A percentile compares a stretch with the other conserved stretches of the same genome.
Conservation (phyloP, 2,113 vertebrate species). For the Hucho hucho region DNA sequence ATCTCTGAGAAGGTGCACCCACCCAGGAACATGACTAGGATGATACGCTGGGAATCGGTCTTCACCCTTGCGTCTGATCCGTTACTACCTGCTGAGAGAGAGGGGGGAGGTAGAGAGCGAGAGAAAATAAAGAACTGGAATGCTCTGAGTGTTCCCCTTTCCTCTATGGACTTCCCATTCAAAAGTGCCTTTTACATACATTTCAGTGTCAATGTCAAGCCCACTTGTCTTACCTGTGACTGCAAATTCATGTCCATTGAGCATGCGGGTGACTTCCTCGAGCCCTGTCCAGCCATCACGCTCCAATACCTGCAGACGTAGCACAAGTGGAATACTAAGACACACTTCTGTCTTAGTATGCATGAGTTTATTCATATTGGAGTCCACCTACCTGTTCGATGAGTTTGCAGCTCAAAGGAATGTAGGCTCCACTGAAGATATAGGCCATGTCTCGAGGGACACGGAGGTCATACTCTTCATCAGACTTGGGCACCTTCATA, state of each 20-base stretch:
- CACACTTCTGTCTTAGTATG: neutral
- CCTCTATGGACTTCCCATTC: neutral
- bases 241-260: constrained; percentile 84
- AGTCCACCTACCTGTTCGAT: constrained; percentile 83
- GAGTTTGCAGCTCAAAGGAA: constrained; percentile 92
- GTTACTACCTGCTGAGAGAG: constrained; percentile 43
- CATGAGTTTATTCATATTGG: neutral
- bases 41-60: constrained; percentile 72
- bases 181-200: neutral
- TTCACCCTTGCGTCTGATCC: constrained; percentile 63
- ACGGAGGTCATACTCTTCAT: constrained; percentile 89
- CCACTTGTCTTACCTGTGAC: constrained; percentile 60
- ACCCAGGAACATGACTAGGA: constrained; percentile 89
- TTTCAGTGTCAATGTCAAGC: neutral
- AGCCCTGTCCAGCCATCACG: constrained; percentile 89
- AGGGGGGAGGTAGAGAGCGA: neutral
- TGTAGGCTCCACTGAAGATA: constrained; percentile 90
- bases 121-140: neutral
- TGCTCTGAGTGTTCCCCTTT: neutral
- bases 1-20: constrained; percentile 96
- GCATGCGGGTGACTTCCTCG: constrained; percentile 86
- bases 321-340: neutral
- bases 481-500: constrained; percentile 85
- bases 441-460: constrained; percentile 94
- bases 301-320: constrained; percentile 82